Percentiles rank a stretch among this genome's conserved stretches.
Evolutionary conservation across 2,888 invertebrate species (phyloP).

Genomic region (Alloscopus bannaensis): DNA sequence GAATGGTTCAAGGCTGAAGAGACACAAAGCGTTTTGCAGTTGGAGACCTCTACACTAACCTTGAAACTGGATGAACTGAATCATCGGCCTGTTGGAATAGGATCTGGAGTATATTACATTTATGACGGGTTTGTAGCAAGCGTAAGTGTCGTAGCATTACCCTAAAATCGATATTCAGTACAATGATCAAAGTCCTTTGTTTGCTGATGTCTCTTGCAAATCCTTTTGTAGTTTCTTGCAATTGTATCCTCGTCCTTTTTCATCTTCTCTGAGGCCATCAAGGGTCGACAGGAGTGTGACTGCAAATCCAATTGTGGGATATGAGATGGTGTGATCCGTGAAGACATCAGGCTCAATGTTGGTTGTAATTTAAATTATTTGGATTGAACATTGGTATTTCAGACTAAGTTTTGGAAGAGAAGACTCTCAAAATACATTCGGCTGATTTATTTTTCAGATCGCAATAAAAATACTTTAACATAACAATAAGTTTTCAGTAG

Average conservation of each 20-base stretch:
- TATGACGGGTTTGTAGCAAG: background rate
- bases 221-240: background rate
- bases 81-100: background rate
- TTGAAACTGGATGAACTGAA: background rate
- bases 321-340: background rate
- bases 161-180: background rate
- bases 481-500: no score
- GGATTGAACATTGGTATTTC: no score
- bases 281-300: no score
- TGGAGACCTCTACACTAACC: background rate
- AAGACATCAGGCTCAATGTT: no score
- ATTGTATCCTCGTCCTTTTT: background rate
- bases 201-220: background rate
- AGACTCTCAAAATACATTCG: no score
- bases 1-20: background rate
- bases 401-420: no score
- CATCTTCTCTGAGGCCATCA: background rate
- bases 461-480: no score
- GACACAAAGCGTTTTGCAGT: conserved; percentile 1
- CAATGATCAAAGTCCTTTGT: no score
- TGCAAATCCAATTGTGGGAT: background rate
- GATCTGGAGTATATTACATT: conserved; percentile 11
- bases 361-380: no score
- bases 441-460: no score
- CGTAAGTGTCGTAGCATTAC: background rate